phyloP scores from a whole-genome alignment of 2,888 invertebrate genomes.

The Malacosoma neustria region DNA sequence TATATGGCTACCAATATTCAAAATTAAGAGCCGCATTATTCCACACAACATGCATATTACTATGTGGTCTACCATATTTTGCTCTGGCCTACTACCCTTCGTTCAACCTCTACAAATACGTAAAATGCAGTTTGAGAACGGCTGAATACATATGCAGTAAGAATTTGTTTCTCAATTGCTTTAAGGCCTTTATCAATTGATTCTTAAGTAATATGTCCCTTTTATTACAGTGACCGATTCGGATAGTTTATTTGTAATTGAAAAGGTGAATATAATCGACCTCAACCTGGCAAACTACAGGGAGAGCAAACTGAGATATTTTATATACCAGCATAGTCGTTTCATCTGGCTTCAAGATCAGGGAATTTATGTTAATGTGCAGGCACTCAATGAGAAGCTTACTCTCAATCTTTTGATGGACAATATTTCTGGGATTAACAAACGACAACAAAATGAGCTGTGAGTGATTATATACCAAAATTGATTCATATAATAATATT shows the following conservation, averaged over 20 bases:
- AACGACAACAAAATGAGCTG: constrained; percentile 73
- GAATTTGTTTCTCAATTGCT: constrained; percentile 11
- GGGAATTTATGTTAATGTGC: constrained; percentile 60
- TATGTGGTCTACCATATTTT: constrained; percentile 74
- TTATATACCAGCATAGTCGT: constrained; percentile 71
- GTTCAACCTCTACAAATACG: constrained; percentile 67
- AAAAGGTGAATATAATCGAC: constrained; percentile 52
- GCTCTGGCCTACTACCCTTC: constrained; percentile 73
- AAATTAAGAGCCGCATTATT: constrained; percentile 56
- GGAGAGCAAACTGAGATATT: constrained; percentile 64
- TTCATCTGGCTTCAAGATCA: constrained; percentile 72
- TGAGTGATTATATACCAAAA: constrained; percentile 36
- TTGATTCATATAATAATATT: background rate
- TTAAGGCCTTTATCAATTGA: background rate
- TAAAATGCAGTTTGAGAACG: constrained; percentile 69
- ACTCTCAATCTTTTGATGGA: constrained; percentile 67
- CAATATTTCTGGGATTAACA: constrained; percentile 66
- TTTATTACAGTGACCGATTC: constrained; percentile 59
- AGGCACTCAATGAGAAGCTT: constrained; percentile 59
- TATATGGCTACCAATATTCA: constrained; percentile 68
- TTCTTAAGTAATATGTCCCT: background rate
- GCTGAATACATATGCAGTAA: constrained; percentile 75
- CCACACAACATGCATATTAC: constrained; percentile 60
- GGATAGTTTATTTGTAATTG: constrained; percentile 55
- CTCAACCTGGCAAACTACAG: constrained; percentile 55